Evolutionary conservation across 2,797 vertebrate genomes (phyloP).

Genomic region (Fistularia commersonii): DNA sequence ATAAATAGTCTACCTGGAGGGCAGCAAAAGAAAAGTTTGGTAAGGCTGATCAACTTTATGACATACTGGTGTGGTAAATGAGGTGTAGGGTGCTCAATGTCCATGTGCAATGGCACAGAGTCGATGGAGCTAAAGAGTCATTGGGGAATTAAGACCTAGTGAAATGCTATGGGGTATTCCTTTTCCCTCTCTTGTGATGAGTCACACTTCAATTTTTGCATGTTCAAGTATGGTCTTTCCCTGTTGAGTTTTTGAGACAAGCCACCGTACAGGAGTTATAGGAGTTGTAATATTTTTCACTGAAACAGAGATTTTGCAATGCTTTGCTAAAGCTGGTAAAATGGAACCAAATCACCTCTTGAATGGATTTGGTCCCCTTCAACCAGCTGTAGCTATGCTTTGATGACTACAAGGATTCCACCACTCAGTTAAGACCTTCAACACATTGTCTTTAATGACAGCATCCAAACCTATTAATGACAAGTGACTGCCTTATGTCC

Average conservation of each 20-base stretch:
- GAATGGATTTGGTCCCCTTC: conserved; percentile 99
- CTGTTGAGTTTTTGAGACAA: no score
- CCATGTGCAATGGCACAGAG: conserved; percentile 26
- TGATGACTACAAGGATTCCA: conserved; percentile 85
- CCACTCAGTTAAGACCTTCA: conserved; percentile 20
- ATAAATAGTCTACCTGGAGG: conserved; percentile 55
- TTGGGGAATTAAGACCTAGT: conserved; percentile 2
- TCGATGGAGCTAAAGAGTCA: conserved; percentile 27
- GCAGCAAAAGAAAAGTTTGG: conserved; percentile 48
- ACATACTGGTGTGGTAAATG: conserved; percentile 25
- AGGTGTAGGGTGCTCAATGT: conserved; percentile 40
- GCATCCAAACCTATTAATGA: neutral
- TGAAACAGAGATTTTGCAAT: conserved; percentile 76
- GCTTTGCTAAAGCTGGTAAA: conserved; percentile 99
- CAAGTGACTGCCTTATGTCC: conserved; percentile 20
- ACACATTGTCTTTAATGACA: neutral
- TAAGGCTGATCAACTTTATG: conserved; percentile 46
- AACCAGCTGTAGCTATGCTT: conserved; percentile 99
- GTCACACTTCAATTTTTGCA: neutral
- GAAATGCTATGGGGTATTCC: neutral
- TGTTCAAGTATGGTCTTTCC: conserved; percentile 3
- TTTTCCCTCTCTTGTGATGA: no score
- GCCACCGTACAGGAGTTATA: no score
- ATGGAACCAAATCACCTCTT: conserved; percentile 99
- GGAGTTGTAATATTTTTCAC: conserved; percentile 2